Evolutionary conservation across 2,113 vertebrate species (phyloP).

Genomic region (Gorsachius goisagi): DNA sequence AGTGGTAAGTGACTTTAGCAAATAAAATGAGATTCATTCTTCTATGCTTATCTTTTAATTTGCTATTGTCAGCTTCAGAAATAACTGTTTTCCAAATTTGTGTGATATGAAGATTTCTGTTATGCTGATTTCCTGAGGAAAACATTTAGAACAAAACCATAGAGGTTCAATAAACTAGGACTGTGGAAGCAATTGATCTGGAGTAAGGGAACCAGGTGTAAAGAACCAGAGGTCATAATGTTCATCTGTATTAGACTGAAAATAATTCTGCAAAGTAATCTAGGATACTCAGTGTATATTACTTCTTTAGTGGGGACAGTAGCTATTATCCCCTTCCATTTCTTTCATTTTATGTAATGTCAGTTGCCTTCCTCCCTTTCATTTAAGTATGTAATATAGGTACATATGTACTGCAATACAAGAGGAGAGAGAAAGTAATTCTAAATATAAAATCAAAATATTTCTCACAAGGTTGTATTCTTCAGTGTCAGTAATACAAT

Average conservation of each 20-base stretch:
- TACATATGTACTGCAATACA: neutral
- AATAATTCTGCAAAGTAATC: neutral
- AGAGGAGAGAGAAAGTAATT: neutral
- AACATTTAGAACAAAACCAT: neutral
- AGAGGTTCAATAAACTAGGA: neutral
- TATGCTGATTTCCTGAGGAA: neutral
- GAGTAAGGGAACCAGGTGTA: neutral
- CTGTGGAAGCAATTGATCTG: neutral
- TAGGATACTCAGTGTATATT: neutral
- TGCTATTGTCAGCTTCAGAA: neutral
- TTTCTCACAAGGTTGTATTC: neutral
- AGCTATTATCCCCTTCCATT: neutral
- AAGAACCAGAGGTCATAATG: neutral
- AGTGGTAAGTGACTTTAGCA: neutral
- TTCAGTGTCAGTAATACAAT: neutral
- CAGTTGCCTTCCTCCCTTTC: neutral
- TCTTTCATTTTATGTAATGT: neutral
- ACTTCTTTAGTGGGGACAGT: neutral
- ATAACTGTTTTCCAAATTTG: neutral
- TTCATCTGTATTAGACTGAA: neutral
- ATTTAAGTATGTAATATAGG: neutral
- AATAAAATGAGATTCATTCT: neutral
- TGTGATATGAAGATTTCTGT: neutral
- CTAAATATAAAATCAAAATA: neutral
- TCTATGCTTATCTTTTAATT: neutral